Conservation (phyloP, 1,140 invertebrate genomes). For the Aphaenogaster rudis region DNA sequence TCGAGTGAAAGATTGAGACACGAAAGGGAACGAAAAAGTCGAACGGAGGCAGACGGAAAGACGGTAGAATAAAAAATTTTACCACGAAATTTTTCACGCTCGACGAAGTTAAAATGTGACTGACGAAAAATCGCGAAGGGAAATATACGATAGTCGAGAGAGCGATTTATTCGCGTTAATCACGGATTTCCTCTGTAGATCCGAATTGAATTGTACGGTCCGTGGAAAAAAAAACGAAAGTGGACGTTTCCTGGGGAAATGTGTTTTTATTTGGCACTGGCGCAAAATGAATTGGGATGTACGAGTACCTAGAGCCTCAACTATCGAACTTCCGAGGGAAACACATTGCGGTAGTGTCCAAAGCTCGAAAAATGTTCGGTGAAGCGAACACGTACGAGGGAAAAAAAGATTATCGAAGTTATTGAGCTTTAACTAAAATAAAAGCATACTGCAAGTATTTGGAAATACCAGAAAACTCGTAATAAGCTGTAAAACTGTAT, state of each 20-base stretch:
- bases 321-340: constrained; percentile 8
- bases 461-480: background rate
- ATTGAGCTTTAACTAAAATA: background rate
- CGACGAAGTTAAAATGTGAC: background rate
- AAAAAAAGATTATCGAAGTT: background rate
- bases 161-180: constrained; percentile 12
- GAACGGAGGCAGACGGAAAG: background rate
- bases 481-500: background rate
- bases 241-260: constrained; percentile 33
- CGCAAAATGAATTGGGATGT: background rate
- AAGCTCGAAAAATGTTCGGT: background rate
- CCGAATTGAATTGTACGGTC: background rate
- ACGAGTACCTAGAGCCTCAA: background rate
- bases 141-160: background rate
- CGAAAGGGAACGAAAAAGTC: background rate
- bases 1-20: constrained; percentile 8
- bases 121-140: background rate
- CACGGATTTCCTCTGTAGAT: background rate
- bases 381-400: background rate
- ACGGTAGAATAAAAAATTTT: constrained; percentile 40
- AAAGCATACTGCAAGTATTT: background rate
- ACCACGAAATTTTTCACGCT: constrained; percentile 25
- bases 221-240: background rate
- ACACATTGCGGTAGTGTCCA: background rate
- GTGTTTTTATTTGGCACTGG: constrained; percentile 15